phyloP scores from a whole-genome alignment of 2,888 invertebrate genomes.

The Chironomus tentans region DNA sequence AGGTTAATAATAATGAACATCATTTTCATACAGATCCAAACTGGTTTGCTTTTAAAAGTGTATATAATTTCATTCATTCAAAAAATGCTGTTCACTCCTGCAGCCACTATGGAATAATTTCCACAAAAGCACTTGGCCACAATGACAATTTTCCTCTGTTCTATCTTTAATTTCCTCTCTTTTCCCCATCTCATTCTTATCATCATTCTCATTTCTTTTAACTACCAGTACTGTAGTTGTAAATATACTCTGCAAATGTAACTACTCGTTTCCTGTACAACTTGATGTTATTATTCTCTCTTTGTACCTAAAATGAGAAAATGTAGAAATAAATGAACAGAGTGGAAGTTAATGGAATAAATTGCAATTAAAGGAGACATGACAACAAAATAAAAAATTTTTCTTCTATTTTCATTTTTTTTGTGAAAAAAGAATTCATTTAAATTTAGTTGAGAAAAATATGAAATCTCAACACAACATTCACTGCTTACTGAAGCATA shows the following conservation, averaged over 20 bases:
- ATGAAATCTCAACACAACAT: neutral
- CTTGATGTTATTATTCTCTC: neutral
- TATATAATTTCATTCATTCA: neutral
- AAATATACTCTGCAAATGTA: too few relatives aligned
- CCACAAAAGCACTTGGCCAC: neutral
- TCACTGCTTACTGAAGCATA: neutral
- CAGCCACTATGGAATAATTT: neutral
- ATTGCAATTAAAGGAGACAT: neutral
- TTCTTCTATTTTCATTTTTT: neutral
- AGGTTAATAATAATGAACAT: too few relatives aligned
- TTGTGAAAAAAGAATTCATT: neutral
- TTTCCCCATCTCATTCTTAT: neutral
- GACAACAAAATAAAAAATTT: neutral
- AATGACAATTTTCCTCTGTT: neutral
- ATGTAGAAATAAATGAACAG: neutral
- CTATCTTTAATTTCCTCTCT: neutral
- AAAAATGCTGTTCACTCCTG: neutral
- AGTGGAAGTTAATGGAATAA: constrained; percentile 1
- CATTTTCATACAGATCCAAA: too few relatives aligned
- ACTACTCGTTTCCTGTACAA: neutral
- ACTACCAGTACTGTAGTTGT: too few relatives aligned
- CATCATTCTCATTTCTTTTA: neutral
- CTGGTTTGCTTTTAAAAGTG: too few relatives aligned
- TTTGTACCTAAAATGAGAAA: neutral
- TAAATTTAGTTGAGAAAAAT: constrained; percentile 1